Base-by-base conservation (phyloP, 2,113 vertebrate species). In the Isurus oxyrinchus region DNA sequence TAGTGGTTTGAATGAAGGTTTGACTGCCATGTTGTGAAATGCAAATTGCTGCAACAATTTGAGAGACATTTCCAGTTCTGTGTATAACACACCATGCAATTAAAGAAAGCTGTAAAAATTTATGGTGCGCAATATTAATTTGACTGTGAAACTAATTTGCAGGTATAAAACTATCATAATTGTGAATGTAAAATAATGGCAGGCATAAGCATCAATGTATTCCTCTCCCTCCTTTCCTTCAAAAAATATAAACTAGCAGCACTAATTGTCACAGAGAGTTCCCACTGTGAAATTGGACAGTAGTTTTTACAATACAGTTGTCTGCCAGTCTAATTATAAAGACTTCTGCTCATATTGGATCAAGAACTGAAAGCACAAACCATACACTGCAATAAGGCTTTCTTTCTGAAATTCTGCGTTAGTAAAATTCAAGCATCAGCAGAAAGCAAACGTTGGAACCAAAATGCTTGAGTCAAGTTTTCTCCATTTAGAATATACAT, bases 261-360 rank as follows among this genome's bases (percentile, higher is more conserved):
- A 40, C 90, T 63, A 94, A 94, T 94, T 94, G 90, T 94, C 90
- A 94, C 88, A 69, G 14, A 95, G 31, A 72, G 63, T 72, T 76
- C 94, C 67, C 67, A 72, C 66, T 95, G 66, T 72, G 94, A 95
- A 69, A 95, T 95, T 72, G 66, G 66, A 95, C 40, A 95, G 25
- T 61, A 76, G 94, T 94, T 94, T 94, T 63, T 63, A 94, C 31
- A 61, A 94, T 94, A 66, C 59, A 0, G n/a, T n/a, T 94, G 59
- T 23, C 59, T 94, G 90, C 94, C 44, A 69, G 63, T 95, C 66
- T 95, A 95, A 95, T 95, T 95, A 95, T 76, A 95, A 72, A 95
- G 94, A 95, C 67, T 76, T 72, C 94, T 95, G 67, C 76, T 95
- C 63, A 35, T 95, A 14, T 55, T 95, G 94, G 66, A 55, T 95